These are phyloP conservation scores for Pelodytes ibericus DNA, from an alignment of 2,797 vertebrate species.

Conservation along the genomic window DNA sequence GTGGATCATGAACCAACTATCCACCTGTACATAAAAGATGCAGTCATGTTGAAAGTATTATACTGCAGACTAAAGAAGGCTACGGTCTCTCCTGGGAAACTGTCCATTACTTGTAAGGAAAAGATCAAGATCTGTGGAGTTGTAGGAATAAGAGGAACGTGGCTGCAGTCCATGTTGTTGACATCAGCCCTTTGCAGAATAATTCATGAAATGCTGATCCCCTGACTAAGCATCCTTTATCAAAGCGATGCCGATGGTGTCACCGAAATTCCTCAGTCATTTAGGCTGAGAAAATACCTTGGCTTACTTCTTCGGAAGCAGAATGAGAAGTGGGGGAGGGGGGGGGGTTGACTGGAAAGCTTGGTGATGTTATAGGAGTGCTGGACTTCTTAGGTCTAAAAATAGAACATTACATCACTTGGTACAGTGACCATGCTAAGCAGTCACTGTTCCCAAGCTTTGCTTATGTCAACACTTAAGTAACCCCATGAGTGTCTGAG, in stretches of 20 bases:
- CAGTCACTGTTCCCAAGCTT: slow-evolving; percentile 35
- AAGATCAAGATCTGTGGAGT: not conserved
- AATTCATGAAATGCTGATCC: slow-evolving; percentile 20
- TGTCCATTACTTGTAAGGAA: slow-evolving; percentile 25
- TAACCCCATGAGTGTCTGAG: slow-evolving; percentile 34
- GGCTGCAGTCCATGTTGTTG: slow-evolving; percentile 2
- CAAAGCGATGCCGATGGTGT: slow-evolving; percentile 51
- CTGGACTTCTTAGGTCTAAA: slow-evolving; percentile 45
- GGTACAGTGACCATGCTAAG: slow-evolving; percentile 41
- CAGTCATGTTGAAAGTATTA: too few relatives aligned
- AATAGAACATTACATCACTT: slow-evolving; percentile 57
- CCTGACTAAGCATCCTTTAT: slow-evolving; percentile 44
- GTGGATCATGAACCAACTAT: too few relatives aligned
- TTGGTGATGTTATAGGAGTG: slow-evolving; percentile 44
- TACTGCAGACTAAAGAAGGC: slow-evolving; percentile 13
- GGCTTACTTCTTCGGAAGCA: slow-evolving; percentile 55
- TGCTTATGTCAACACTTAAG: slow-evolving; percentile 53
- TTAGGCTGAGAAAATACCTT: slow-evolving; percentile 53
- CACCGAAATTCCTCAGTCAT: slow-evolving; percentile 49
- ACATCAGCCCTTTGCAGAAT: slow-evolving; percentile 28
- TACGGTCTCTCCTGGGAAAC: not conserved
- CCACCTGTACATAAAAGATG: too few relatives aligned
- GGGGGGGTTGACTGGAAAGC: slow-evolving; percentile 39
- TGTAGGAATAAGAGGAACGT: not conserved
- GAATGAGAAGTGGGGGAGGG: not conserved